phyloP scores from a whole-genome alignment of 2,113 vertebrate species.

The Strix uralensis region DNA sequence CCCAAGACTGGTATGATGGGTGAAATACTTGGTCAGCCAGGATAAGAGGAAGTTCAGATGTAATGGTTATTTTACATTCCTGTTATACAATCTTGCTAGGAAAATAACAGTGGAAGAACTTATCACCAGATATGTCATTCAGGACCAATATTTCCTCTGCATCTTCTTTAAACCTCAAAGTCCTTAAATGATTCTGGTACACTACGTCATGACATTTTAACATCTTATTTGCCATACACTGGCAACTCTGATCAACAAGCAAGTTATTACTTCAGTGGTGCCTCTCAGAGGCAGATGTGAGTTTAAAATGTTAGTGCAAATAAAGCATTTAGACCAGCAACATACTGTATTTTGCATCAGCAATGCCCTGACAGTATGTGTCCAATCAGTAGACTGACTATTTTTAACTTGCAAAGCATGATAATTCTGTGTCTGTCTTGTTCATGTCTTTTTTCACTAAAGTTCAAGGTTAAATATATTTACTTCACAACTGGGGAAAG shows the following conservation, averaged over 20 bases:
- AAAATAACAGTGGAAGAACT: background rate
- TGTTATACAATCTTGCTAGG: background rate
- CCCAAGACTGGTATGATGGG: background rate
- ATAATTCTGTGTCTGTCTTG: background rate
- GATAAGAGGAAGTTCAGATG: background rate
- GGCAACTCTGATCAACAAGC: background rate
- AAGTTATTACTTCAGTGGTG: background rate
- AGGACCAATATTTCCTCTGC: background rate
- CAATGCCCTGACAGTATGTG: rapidly evolving
- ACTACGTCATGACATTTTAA: background rate
- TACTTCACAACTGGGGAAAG: background rate
- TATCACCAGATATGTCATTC: background rate
- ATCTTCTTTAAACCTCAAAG: background rate
- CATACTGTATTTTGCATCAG: background rate
- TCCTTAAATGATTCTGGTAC: background rate
- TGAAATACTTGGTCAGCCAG: background rate
- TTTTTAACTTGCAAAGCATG: background rate
- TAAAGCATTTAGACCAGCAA: background rate
- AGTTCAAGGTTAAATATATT: background rate
- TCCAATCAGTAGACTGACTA: background rate
- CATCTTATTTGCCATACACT: background rate
- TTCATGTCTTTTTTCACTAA: background rate
- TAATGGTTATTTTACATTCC: background rate
- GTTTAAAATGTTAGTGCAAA: background rate
- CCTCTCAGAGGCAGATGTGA: background rate